phyloP scores from a whole-genome alignment of 2,797 vertebrate species.

The Silurus lanzhouensis region DNA sequence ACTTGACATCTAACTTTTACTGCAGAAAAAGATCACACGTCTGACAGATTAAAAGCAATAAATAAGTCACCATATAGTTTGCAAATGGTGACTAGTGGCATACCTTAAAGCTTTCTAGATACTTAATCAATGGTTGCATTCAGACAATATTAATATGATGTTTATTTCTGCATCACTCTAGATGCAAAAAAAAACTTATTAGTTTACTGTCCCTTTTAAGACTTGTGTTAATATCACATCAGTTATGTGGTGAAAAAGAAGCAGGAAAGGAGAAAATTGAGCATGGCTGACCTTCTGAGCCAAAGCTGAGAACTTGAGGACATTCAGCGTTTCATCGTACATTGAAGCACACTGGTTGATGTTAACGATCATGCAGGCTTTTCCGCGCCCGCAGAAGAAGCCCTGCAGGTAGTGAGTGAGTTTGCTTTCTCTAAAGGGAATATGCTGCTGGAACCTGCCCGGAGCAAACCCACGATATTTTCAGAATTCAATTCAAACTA shows the following conservation, averaged over 20 bases:
- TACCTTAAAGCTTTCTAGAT: background rate
- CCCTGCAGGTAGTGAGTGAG: slow-evolving; percentile 94
- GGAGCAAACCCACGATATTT: background rate
- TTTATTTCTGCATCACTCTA: background rate
- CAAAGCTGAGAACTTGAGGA: slow-evolving; percentile 92
- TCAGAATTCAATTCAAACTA: background rate
- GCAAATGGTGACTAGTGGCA: background rate
- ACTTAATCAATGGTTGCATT: background rate
- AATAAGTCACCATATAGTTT: background rate
- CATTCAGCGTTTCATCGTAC: slow-evolving; percentile 90
- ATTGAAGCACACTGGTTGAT: slow-evolving; percentile 82
- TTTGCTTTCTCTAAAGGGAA: slow-evolving; percentile 95
- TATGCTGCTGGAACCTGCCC: slow-evolving; percentile 83
- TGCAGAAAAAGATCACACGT: background rate
- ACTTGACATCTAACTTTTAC: background rate
- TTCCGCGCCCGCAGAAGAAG: slow-evolving; percentile 90
- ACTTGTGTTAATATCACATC: background rate
- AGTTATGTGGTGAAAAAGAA: background rate
- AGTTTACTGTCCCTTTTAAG: background rate
- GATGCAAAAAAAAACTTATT: background rate
- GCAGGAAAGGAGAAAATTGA: background rate
- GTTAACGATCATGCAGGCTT: slow-evolving; percentile 92
- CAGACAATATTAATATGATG: background rate
- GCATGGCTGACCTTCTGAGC: slow-evolving; percentile 84
- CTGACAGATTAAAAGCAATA: background rate